Base-by-base conservation (phyloP, 2,888 invertebrate genomes). In the Drosophila cracens region DNA sequence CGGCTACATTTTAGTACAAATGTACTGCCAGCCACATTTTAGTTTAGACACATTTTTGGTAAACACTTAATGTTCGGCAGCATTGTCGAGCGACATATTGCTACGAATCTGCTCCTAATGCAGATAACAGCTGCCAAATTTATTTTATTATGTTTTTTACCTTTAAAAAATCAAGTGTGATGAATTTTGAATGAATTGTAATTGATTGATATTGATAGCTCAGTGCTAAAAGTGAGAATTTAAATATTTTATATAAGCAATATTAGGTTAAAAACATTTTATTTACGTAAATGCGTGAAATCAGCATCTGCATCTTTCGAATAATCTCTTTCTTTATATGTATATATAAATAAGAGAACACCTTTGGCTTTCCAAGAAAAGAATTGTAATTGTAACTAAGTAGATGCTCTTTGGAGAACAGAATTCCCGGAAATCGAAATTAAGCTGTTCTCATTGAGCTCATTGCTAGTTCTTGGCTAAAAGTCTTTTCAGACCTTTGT, bases 61-160 rank as follows among this genome's bases (percentile, higher is more conserved):
- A 27, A 81, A 64, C 87, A 83, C 77, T 90, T 65, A 38, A 76
- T 87, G 90, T 75, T 1, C 75, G 7, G 77, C 83, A 58, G 2
- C 88, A 73, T 74, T 51, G 10, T 0, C 3, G 18, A 51, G 40
- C n/a, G 11, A 11, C 54, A 49, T 66, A 49, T 57, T 61, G 74
- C 64, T 2, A 31, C 2, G 16, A 8, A 0, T 13, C 3, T 57
- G 29, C 13, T 57, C 8, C 31, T 10, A 29, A 52, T 8, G 18
- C 25, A 36, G 40, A 16, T 31, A 34, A 48, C 18, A 36, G 13
- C 36, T 31, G 8, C 6, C n/a, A 52, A 29, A 1, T 18, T 6
- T 8, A 8, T 46, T 46, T 46, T 46, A 16, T 8, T 25, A 16
- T 16, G 7, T 25, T 46, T 46, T 13, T 21, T 1, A 21, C 6